phyloP scores from a whole-genome alignment of 2,797 vertebrate genomes.

The Adrianichthys oophorus region DNA sequence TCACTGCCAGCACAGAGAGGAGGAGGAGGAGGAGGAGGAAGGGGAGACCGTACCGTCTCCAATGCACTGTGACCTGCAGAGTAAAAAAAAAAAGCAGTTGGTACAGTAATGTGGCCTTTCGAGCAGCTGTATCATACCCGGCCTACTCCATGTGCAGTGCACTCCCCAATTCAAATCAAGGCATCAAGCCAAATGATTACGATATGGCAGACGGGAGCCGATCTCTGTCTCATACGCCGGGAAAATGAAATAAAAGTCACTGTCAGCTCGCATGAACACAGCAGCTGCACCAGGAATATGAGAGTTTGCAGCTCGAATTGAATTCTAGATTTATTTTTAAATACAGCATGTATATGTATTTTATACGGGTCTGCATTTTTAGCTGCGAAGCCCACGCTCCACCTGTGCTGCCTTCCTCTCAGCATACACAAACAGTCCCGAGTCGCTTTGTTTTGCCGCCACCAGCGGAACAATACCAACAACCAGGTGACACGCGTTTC shows the following conservation, averaged over 20 bases:
- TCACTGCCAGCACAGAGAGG: conserved; percentile 52
- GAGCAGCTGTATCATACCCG: conserved; percentile 62
- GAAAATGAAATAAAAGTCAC: conserved; percentile 45
- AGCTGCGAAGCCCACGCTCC: conserved; percentile 29
- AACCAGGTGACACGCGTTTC: conserved; percentile 20
- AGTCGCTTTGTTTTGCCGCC: conserved; percentile 25
- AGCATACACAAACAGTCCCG: conserved; percentile 33
- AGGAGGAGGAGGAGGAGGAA: background rate
- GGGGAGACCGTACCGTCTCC: conserved; percentile 13
- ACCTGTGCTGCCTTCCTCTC: conserved; percentile 34
- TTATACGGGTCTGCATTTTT: conserved; percentile 40
- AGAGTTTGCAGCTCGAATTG: conserved; percentile 47
- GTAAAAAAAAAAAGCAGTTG: conserved; percentile 39
- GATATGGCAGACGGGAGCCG: conserved; percentile 52
- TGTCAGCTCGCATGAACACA: conserved; percentile 19
- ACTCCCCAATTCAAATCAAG: conserved; percentile 62
- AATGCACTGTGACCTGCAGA: conserved; percentile 54
- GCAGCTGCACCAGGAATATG: conserved; percentile 44
- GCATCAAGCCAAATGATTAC: conserved; percentile 66
- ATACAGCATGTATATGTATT: conserved; percentile 36
- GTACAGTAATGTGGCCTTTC: conserved; percentile 58
- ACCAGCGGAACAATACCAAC: conserved; percentile 27
- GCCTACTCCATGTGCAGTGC: conserved; percentile 38
- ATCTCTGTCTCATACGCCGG: conserved; percentile 20
- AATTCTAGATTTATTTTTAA: conserved; percentile 33